Base-by-base conservation (phyloP, 2,888 invertebrate species). In the Leptinotarsa peninsularis region DNA sequence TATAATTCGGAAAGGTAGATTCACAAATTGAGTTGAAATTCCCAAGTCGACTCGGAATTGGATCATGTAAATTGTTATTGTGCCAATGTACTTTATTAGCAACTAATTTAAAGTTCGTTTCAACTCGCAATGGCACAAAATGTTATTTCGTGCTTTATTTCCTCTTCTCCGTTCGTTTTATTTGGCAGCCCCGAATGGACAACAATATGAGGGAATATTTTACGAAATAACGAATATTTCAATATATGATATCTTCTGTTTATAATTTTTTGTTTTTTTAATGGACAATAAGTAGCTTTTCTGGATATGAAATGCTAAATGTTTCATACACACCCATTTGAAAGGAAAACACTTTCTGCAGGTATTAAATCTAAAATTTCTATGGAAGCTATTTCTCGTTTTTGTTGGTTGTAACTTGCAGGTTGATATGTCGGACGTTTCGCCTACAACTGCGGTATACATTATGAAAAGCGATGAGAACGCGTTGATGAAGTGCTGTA, bases 51-150 rank as follows among this genome's bases (percentile, higher is more conserved):
- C 33, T 49, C 60, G 68, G 72, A 79, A 79, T 79, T 79, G 74
- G 75, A 79, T 79, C 76, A 79, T 77, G 79, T 71, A 79, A 79
- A 79, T 76, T 74, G 75, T 79, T 77, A 79, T 77, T 79, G 79
- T 76, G 77, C 79, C 74, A 79, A 79, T 77, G 73, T 73, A 72
- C 76, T 79, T 74, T 73, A 76, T 76, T 74, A 74, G 66, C 67
- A 76, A 79, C 73, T 79, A 76, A 79, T 79, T 77, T 76, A 76
- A 77, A 77, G 73, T 77, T 76, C 63, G 73, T 74, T 60, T 70
- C 18, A 54, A 70, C 67, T 50, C 67, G 66, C 67, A 71, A 76
- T 66, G 67, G 72, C 73, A 71, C 76, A 74, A 73, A 71, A 74
- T 76, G 70, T 70, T 70, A 63, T 63, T 63, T 63, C 43, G 18